Base-by-base conservation (phyloP, 2,888 invertebrate genomes). In the Microchrysa polita region DNA sequence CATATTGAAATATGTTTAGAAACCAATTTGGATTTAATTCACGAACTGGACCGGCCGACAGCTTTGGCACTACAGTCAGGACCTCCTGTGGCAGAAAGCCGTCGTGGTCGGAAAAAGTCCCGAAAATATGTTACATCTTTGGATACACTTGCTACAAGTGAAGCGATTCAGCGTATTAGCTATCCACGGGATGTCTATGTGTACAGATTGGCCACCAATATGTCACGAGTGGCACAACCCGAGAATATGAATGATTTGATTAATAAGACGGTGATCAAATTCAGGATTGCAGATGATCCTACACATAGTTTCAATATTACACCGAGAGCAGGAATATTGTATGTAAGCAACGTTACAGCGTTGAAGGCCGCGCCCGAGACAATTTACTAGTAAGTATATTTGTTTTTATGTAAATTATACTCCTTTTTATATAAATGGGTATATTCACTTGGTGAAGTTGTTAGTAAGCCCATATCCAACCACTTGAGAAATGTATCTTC, bases 271-370 rank as follows among this genome's bases (percentile, higher is more conserved):
- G 27, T 61, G 2, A 73, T 82, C 63, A 79, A 79, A 1, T 84
- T 83, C 67, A 74, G 77, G 1, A 77, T 84, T 2, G 79, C 73
- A 1, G 82, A 83, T 55, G 84, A 84, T 78, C 82, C 82, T 2
- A 82, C 82, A 63, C 81, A 79, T 14, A 87, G 87, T 9, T 89
- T 89, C 79, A 86, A 84, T 53, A 83, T 90, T 9, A 90, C 90
- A 0, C 78, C 80, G 12, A 79, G 76, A 0, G 87, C 86, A 48
- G 90, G 90, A 5, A 90, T 90, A 76, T 79, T 90, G 23, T 90
- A 86, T 80, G 88, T 90, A 0, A 81, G 83, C 14, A 85, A 89
- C 79, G 81, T 84, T 7, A 79, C 82, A 1, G 82, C 84, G 1
- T 80, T 90, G 67, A 80, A 82, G 74, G 81, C 79, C 9, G 83